Evolutionary conservation across 2,888 invertebrate species (phyloP).

Genomic region (Calameuta pallipes): DNA sequence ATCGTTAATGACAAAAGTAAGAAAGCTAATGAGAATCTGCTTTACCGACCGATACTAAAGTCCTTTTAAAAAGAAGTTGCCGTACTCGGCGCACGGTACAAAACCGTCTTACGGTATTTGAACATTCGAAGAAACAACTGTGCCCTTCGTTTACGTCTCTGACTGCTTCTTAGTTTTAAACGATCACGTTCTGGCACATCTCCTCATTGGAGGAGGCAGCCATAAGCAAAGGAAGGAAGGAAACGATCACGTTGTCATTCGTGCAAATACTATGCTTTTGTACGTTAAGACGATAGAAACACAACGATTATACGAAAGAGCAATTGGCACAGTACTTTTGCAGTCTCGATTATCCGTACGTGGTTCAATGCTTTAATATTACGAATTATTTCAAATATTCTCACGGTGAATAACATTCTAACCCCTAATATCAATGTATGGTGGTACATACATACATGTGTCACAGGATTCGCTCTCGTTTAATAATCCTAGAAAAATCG

Average conservation of each 20-base stretch:
- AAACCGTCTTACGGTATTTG: not conserved
- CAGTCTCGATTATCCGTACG: not conserved
- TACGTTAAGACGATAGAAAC: no score
- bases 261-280: no score
- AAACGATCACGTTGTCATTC: not conserved
- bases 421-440: not conserved
- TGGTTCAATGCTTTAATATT: not conserved
- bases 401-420: not conserved
- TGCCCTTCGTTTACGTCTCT: not conserved
- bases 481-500: not conserved
- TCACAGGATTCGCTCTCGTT: not conserved
- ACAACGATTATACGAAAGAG: not conserved
- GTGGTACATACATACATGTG: not conserved
- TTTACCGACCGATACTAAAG: not conserved
- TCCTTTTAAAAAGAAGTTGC: not conserved
- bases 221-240: no score
- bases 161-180: not conserved
- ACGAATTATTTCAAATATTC: not conserved
- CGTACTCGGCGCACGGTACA: not conserved
- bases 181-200: not conserved
- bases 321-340: not conserved
- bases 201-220: no score
- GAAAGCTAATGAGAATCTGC: not conserved
- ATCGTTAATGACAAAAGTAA: not conserved
- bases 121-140: not conserved